Base-by-base conservation (phyloP, 2,888 invertebrate species). In the Pristionchus exspectatus region DNA sequence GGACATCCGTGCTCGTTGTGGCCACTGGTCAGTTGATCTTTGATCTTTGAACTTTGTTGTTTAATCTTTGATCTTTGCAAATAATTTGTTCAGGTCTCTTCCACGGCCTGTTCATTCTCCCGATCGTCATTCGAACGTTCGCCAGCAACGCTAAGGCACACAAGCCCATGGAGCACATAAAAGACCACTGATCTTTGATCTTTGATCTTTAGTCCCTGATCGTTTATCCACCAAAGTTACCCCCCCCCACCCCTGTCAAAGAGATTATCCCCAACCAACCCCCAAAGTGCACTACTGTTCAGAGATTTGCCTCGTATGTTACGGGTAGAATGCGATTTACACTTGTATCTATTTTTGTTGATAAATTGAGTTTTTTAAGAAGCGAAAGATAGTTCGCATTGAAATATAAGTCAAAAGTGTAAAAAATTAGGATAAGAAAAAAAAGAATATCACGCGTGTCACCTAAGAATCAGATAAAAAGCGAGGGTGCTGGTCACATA, bases 101-200 rank as follows among this genome's bases (percentile, higher is more conserved):
- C 92, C 94, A 94, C 90, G 94, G 94, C 21, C 92, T 94, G 38
- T 92, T 94, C 89, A 92, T 94, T 83, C 92, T 94, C n/a, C 94
- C 94, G 30, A 93, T 95, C 83, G 94, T 94, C 84, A 92, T 94
- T 81, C 90, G 91, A 3, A 86, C 90, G 5, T 91, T 91, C 38
- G 91, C 91, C 9, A 90, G 90, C 83, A 77, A 91, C 56, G 91
- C 91, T 7, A 90, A 91, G 66, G 91, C 90, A 0, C 91, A 91
- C 88, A 85, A 88, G 18, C 88, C 90, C 9, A 54, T 89, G 5
- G 56, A 89, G 14, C 89, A 89, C 59, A 16, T 27, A n/a, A 87
- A 87, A 59, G 38, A 44, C 69, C 87, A 87, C 27, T 87, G 16
- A 74, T 33, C 33, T 9, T 72, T 72, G 72, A 33, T 72, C 72